A percentile compares a stretch with the other conserved stretches of the same genome.
These are phyloP conservation scores for Pharmacophagus antenor DNA, from an alignment of 2,888 invertebrate species.

Conservation along the genomic window DNA sequence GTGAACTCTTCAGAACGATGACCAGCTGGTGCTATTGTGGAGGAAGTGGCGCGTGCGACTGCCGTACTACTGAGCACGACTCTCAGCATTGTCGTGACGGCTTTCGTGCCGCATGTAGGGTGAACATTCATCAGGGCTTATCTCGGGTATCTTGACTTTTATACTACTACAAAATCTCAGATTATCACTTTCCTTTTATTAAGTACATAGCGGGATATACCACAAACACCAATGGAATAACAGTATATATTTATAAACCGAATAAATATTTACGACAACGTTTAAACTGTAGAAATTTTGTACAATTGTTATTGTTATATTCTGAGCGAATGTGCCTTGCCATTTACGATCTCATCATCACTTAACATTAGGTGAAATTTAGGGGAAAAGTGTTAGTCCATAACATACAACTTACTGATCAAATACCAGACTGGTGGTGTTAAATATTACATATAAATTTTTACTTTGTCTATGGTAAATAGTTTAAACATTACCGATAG, in stretches of 20 bases:
- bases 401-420: too few relatives aligned
- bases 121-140: conserved; percentile 27
- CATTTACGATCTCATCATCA: too few relatives aligned
- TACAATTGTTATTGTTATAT: too few relatives aligned
- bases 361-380: too few relatives aligned
- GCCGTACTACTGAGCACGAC: conserved; percentile 33
- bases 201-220: too few relatives aligned
- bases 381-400: too few relatives aligned
- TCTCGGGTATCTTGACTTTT: conserved; percentile 25
- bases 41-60: conserved; percentile 29
- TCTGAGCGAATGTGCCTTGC: too few relatives aligned
- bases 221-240: too few relatives aligned
- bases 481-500: neutral
- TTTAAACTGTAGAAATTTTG: too few relatives aligned
- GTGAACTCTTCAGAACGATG: conserved; percentile 18
- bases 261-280: too few relatives aligned
- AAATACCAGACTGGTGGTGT: too few relatives aligned
- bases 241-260: neutral
- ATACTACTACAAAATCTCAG: conserved; percentile 11
- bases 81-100: conserved; percentile 37
- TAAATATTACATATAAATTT: too few relatives aligned
- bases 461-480: neutral
- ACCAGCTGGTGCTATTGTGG: conserved; percentile 17
- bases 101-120: conserved; percentile 41
- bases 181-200: conserved; percentile 1